A percentile compares a stretch with the other conserved stretches of the same genome.
phyloP scores from a whole-genome alignment of 2,113 vertebrate species.

The Myrmophylax atrothorax region DNA sequence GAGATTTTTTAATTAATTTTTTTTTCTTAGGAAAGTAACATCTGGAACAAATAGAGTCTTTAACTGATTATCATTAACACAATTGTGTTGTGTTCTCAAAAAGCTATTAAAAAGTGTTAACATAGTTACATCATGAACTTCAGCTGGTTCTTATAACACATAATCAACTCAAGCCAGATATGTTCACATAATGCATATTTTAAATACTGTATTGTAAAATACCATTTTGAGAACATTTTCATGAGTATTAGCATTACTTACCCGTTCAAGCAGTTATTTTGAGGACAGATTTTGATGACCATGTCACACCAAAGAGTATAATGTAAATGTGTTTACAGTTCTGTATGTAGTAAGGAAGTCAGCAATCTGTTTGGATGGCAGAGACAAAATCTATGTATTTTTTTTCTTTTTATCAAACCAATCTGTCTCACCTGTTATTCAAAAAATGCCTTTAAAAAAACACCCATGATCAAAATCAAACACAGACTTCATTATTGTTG shows the following conservation, averaged over 20 bases:
- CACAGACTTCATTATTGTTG: neutral
- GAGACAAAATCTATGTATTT: neutral
- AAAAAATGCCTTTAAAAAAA: neutral
- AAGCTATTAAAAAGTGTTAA: slow-evolving; percentile 75
- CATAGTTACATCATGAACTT: slow-evolving; percentile 71
- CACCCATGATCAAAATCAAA: neutral
- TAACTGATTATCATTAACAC: slow-evolving; percentile 70
- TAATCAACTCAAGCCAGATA: slow-evolving; percentile 51
- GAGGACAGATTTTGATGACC: neutral
- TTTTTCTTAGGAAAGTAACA: slow-evolving; percentile 40
- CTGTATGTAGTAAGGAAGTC: neutral
- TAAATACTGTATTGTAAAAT: slow-evolving; percentile 24
- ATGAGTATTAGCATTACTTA: slow-evolving; percentile 5
- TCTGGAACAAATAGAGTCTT: slow-evolving; percentile 72
- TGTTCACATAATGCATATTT: slow-evolving; percentile 49
- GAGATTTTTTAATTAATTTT: neutral
- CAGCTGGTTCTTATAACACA: slow-evolving; percentile 71
- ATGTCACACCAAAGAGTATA: neutral
- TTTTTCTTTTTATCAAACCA: neutral
- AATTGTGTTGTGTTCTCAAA: slow-evolving; percentile 57
- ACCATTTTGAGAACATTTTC: neutral
- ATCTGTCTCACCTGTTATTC: neutral
- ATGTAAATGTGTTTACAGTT: neutral
- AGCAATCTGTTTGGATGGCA: neutral
- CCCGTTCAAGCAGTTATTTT: neutral